phyloP scores from a whole-genome alignment of 2,888 invertebrate genomes.

The Andrena marginata region DNA sequence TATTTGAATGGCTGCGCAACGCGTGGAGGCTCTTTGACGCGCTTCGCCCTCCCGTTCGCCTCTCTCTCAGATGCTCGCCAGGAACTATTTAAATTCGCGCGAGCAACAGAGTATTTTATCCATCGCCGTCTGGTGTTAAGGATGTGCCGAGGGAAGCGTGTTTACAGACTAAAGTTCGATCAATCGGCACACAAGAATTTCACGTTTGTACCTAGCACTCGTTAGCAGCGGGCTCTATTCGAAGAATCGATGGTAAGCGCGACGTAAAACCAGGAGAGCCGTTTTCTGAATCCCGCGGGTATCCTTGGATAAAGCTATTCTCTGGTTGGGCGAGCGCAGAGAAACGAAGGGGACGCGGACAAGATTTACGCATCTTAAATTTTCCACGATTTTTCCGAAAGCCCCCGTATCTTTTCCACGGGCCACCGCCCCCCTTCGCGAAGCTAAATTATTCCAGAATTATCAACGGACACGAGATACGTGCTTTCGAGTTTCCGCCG shows the following conservation, averaged over 20 bases:
- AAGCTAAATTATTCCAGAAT: constrained; percentile 46
- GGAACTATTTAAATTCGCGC: background rate
- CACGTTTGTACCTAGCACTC: background rate
- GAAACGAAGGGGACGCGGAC: no score
- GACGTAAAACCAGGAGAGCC: constrained; percentile 14
- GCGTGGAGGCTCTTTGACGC: constrained; percentile 29
- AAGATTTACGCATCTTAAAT: constrained; percentile 47
- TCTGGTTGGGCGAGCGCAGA: background rate
- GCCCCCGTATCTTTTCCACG: constrained; percentile 35
- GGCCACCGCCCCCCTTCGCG: background rate
- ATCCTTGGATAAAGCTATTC: constrained; percentile 30
- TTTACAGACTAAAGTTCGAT: no score
- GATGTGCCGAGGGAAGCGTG: no score
- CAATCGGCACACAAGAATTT: no score
- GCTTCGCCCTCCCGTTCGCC: background rate
- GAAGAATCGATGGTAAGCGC: constrained; percentile 4
- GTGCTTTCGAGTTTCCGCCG: background rate
- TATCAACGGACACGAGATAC: constrained; percentile 20
- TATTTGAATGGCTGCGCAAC: constrained; percentile 29
- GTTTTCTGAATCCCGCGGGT: constrained; percentile 25
- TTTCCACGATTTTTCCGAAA: constrained; percentile 28
- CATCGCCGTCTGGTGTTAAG: no score
- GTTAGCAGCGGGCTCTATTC: background rate
- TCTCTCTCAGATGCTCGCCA: background rate
- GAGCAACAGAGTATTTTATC: background rate